Evolutionary conservation across 1,140 invertebrate genomes (phyloP), one percentile per base, ranked within the genome.

Genomic region (Microplitis mediator): DNA sequence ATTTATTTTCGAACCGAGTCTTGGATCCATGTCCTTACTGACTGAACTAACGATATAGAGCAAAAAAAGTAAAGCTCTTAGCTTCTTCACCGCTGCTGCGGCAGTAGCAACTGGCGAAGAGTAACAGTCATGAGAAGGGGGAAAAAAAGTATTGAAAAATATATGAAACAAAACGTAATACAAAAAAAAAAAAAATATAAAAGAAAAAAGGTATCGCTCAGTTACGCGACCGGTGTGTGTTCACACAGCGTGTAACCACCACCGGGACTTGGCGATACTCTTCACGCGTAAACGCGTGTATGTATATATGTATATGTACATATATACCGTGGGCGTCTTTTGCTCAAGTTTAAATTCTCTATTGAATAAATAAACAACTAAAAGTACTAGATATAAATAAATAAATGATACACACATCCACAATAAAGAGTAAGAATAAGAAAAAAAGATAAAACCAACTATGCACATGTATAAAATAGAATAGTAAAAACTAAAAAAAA

Each of bases 231-330:
- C 16, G 63, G 64, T 65, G 73, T 66, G 65, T 74, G 72, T 66
- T 65, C 62, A 74, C 69, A 61, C 69, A 74, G 52, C 69, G 73
- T 74, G 68, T 71, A 74, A 74, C 73, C 73, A 74, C 54, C 63
- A 31, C 31, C 61, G 62, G 73, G 60, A 45, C 62, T 65, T 63
- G 63, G 36, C 67, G 64, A 69, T 67, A 67, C 45, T 52, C 65
- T 52, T 66, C 62, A 69, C 67, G 67, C 62, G 72, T 70, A 69
- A 67, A 54, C 58, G 52, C 63, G 54, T 66, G 39, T 65, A 34
- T 23, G 23, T 23, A 23, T 23, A 23, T 23, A 23, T 23, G 23
- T 23, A 23, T 23, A 23, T 23, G 2, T 2, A 23, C 23, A 23
- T 66, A 63, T 66, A 45, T 11, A 45, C 39, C 52, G 67, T 39